Percentiles rank a stretch among this genome's conserved stretches.
phyloP scores from a whole-genome alignment of 2,113 vertebrate genomes.

The Pao palembangensis region DNA sequence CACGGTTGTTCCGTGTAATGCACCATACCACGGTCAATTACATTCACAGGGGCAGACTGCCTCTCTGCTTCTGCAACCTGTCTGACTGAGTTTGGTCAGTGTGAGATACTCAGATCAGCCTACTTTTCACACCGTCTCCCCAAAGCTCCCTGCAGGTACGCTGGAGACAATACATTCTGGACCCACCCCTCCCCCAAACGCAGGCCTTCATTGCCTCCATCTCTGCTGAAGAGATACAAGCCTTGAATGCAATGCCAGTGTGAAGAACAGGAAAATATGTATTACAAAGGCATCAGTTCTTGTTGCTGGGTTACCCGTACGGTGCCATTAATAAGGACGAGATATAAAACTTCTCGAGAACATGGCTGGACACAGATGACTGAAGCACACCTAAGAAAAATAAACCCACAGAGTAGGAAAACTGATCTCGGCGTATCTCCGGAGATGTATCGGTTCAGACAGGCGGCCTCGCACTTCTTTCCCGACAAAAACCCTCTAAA shows the following conservation, averaged over 20 bases:
- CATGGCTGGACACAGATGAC: no score
- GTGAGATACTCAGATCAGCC: slow-evolving; percentile 38
- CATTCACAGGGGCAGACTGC: slow-evolving; percentile 17
- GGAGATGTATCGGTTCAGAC: not conserved
- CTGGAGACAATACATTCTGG: slow-evolving; percentile 40
- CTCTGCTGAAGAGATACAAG: slow-evolving; percentile 16
- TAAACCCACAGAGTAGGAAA: not conserved
- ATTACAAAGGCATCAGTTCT: slow-evolving; percentile 12
- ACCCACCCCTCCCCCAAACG: slow-evolving; percentile 38
- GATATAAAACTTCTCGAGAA: slow-evolving; percentile 1
- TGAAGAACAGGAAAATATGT: slow-evolving; percentile 19
- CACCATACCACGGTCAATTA: slow-evolving; percentile 42
- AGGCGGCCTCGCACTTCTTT: not conserved
- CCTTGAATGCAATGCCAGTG: no score
- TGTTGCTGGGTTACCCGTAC: slow-evolving; percentile 1
- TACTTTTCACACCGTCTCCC: slow-evolving; percentile 62
- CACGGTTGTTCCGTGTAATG: slow-evolving; percentile 37
- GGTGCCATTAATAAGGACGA: not conserved
- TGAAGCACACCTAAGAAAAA: not conserved
- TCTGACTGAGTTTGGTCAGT: slow-evolving; percentile 45
- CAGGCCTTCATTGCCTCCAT: slow-evolving; percentile 31
- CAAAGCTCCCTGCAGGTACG: slow-evolving; percentile 37
- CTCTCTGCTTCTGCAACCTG: slow-evolving; percentile 41
- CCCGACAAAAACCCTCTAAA: not conserved
- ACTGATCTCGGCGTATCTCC: not conserved